Conservation (phyloP, 1,140 invertebrate species). For the Papilio machaon region DNA sequence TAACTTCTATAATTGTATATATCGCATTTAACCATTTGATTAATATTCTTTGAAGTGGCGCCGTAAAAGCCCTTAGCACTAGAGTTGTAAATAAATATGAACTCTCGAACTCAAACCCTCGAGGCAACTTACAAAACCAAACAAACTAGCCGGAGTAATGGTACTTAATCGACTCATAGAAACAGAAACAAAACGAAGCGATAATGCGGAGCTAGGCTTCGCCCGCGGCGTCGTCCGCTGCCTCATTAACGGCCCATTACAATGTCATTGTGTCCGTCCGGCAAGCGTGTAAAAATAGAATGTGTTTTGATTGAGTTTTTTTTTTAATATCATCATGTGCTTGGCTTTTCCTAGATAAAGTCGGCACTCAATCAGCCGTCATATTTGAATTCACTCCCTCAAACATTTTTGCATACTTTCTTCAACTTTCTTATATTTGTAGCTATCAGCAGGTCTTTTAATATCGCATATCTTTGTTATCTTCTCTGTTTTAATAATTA, state of each 20-base stretch:
- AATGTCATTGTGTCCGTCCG: slow-evolving; percentile 48
- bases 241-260: slow-evolving; percentile 53
- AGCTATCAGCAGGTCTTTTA: no score
- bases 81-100: slow-evolving; percentile 16
- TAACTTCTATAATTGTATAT: not conserved
- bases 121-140: slow-evolving; percentile 24
- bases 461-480: no score
- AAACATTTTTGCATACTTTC: no score
- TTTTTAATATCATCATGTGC: not conserved
- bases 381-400: no score
- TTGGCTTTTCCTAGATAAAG: not conserved
- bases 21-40: not conserved
- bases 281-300: slow-evolving; percentile 29
- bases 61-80: not conserved
- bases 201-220: slow-evolving; percentile 39
- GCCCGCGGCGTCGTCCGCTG: slow-evolving; percentile 46
- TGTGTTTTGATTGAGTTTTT: slow-evolving; percentile 22
- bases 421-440: no score
- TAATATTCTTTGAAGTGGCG: not conserved
- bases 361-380: not conserved
- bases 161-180: slow-evolving; percentile 33
- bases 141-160: slow-evolving; percentile 16
- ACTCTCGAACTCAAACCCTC: slow-evolving; percentile 3
- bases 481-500: not conserved
- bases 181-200: slow-evolving; percentile 33